Percentiles rank a stretch among this genome's conserved stretches.
These are phyloP conservation scores for Oreohelix idahoensis DNA, from an alignment of 1,140 invertebrate genomes.

Conservation along the genomic window DNA sequence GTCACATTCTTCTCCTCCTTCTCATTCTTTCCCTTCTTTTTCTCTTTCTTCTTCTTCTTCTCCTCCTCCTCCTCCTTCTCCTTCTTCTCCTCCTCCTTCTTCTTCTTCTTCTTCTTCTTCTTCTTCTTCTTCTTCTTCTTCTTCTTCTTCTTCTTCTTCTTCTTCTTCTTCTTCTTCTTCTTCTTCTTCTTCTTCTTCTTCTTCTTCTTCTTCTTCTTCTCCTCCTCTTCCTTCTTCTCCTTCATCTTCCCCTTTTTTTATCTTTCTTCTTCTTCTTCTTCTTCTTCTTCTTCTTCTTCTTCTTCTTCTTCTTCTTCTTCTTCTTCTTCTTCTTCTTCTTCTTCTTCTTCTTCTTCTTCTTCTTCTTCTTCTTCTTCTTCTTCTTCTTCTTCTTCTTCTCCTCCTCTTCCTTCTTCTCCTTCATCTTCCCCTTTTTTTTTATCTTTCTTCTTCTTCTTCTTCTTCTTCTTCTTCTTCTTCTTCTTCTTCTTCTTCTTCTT, in stretches of 20 bases:
- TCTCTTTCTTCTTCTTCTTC: too few species aligned
- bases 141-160: background rate
- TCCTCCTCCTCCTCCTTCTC: too few species aligned
- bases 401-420: too few species aligned
- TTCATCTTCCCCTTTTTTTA: background rate
- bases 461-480: background rate
- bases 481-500: background rate
- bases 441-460: background rate
- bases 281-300: background rate
- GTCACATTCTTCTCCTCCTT: too few species aligned
- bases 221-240: too few species aligned
- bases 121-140: background rate
- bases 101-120: too few species aligned
- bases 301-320: background rate
- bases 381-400: background rate
- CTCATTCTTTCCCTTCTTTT: too few species aligned
- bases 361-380: background rate
- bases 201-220: background rate
- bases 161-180: background rate
- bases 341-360: background rate
- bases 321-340: background rate
- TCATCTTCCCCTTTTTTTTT: too few species aligned
- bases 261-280: slow-evolving; percentile 4
- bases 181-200: background rate
- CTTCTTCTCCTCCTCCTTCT: too few species aligned